Percentiles rank a stretch among this genome's conserved stretches.
Conservation (phyloP, 2,113 vertebrate genomes). For the Manacus vitellinus region DNA sequence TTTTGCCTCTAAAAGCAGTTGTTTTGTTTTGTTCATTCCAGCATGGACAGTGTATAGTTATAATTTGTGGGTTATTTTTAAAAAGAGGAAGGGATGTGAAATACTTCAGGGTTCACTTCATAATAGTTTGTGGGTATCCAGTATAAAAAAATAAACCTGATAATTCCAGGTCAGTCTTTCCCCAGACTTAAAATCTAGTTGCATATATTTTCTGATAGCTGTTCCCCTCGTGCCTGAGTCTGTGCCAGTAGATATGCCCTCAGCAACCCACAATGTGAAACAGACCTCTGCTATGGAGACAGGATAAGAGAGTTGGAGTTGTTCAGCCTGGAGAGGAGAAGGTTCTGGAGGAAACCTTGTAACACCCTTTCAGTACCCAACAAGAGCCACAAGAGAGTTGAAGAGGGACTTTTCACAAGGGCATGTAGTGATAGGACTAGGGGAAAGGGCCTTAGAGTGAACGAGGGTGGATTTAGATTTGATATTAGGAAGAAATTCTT, state of each 20-base stretch:
- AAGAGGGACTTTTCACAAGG: neutral
- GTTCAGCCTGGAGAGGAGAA: neutral
- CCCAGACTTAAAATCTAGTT: neutral
- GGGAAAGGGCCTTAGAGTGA: neutral
- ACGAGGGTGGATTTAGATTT: neutral
- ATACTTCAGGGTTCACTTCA: neutral
- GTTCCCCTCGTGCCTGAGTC: neutral
- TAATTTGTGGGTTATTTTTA: neutral
- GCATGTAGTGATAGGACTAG: neutral
- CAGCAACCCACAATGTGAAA: neutral
- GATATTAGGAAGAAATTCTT: neutral
- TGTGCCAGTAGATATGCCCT: neutral
- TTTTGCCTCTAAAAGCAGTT: conserved; percentile 71
- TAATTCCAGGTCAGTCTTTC: neutral
- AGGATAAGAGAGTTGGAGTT: neutral
- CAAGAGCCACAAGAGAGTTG: neutral
- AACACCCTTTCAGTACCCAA: neutral
- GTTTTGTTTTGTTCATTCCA: conserved; percentile 65
- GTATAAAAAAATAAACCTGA: neutral
- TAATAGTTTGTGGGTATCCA: neutral
- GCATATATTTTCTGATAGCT: neutral
- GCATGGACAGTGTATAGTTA: neutral
- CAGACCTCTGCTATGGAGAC: neutral
- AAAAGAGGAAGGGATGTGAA: neutral
- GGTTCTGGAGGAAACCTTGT: neutral